Conservation (phyloP, 35 echinoderm and acorn worm genomes). For the Apostichopus parvimensis region DNA sequence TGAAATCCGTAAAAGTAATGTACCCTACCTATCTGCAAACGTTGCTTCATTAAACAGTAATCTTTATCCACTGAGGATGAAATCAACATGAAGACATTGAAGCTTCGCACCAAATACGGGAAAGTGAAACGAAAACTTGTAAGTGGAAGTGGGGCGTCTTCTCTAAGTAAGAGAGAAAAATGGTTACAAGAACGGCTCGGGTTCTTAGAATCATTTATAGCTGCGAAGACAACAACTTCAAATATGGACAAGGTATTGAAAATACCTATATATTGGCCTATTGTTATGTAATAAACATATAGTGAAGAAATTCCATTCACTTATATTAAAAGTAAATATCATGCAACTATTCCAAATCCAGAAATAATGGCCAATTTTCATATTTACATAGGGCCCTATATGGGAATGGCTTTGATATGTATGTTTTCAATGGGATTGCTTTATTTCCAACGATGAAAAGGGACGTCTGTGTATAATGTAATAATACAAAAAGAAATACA, state of each 20-base stretch:
- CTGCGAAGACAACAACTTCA: background rate
- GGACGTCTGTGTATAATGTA: background rate
- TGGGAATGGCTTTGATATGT: background rate
- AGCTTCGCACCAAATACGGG: conserved; percentile 3
- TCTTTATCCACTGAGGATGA: background rate
- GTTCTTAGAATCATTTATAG: background rate
- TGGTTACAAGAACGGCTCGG: background rate
- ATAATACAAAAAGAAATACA: no score
- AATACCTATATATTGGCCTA: no score
- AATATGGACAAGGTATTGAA: background rate
- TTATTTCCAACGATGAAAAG: background rate
- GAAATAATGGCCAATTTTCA: no score
- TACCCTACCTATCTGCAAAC: no score
- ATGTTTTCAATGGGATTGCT: conserved; percentile 9
- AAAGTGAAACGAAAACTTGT: background rate
- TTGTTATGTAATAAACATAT: no score
- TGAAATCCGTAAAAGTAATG: no score
- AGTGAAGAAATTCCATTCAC: no score
- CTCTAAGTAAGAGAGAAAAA: background rate
- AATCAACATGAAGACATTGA: conserved; percentile 8
- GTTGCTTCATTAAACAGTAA: no score
- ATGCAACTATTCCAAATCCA: no score
- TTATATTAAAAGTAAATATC: no score
- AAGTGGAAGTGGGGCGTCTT: background rate
- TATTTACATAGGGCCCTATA: background rate